These are phyloP conservation scores for Pelochelys cantorii DNA, from an alignment of 2,797 vertebrate genomes.

Conservation along the genomic window DNA sequence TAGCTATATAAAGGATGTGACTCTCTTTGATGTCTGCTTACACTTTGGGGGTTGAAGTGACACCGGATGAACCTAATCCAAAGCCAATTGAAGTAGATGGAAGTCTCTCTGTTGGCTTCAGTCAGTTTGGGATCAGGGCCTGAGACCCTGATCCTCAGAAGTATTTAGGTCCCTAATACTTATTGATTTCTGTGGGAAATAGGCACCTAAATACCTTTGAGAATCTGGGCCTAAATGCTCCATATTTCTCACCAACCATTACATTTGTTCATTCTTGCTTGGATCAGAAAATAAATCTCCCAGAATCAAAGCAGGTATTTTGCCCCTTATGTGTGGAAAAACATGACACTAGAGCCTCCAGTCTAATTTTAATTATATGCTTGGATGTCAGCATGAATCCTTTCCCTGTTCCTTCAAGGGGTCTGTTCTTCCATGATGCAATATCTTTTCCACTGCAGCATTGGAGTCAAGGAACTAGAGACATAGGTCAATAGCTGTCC, in stretches of 20 bases:
- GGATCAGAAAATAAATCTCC: neutral
- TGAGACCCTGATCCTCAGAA: neutral
- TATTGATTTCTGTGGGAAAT: neutral
- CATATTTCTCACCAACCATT: neutral
- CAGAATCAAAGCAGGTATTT: neutral
- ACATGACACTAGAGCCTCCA: neutral
- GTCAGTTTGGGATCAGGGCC: neutral
- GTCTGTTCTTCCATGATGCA: neutral
- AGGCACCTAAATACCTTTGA: neutral
- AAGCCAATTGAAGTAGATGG: neutral
- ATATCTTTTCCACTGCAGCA: neutral
- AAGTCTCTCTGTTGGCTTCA: neutral
- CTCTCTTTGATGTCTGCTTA: neutral
- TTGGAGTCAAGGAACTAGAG: neutral
- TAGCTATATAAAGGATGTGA: neutral
- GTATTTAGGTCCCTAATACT: neutral
- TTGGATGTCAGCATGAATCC: neutral
- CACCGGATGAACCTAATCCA: neutral
- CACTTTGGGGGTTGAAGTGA: neutral
- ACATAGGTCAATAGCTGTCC: neutral
- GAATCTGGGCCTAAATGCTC: neutral
- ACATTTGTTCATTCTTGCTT: neutral
- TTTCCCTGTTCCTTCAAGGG: neutral
- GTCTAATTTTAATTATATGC: constrained; percentile 19
- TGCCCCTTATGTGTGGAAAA: constrained; percentile 12